These are phyloP conservation scores for Xiphophorus couchianus DNA, from an alignment of 2,113 vertebrate genomes.

Conservation along the genomic window DNA sequence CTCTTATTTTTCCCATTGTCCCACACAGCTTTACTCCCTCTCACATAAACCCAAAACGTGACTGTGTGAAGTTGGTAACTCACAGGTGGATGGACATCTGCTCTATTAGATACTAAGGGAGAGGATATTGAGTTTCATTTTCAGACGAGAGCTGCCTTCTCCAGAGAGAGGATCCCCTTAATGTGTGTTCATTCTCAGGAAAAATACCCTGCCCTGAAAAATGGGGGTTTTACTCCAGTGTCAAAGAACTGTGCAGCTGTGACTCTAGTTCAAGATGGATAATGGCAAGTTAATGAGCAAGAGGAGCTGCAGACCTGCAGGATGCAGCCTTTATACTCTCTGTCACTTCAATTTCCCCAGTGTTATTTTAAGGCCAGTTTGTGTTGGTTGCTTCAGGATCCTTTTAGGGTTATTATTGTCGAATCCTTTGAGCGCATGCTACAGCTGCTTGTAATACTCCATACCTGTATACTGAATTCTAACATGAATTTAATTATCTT, in stretches of 20 bases:
- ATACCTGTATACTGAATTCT: too few species aligned
- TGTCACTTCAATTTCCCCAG: background rate
- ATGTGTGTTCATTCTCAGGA: slow-evolving; percentile 35
- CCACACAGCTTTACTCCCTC: slow-evolving; percentile 15
- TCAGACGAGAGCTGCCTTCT: slow-evolving; percentile 31
- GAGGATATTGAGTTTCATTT: slow-evolving; percentile 34
- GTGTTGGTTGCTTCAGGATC: background rate
- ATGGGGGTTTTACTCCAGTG: slow-evolving; percentile 45
- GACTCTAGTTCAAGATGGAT: slow-evolving; percentile 31
- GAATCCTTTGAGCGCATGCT: too few species aligned
- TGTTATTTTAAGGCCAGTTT: slow-evolving; percentile 5
- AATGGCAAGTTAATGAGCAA: slow-evolving; percentile 16
- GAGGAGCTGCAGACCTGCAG: background rate
- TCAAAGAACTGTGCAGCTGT: slow-evolving; percentile 30
- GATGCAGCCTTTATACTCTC: background rate
- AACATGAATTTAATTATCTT: background rate
- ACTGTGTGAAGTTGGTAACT: slow-evolving; percentile 37
- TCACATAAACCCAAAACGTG: slow-evolving; percentile 20
- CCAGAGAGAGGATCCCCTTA: slow-evolving; percentile 25
- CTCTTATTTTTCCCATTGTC: slow-evolving; percentile 57
- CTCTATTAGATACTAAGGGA: slow-evolving; percentile 19
- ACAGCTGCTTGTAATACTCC: too few species aligned
- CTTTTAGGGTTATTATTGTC: background rate
- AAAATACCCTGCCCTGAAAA: slow-evolving; percentile 30
- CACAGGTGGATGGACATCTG: slow-evolving; percentile 8